A percentile compares a stretch with the other conserved stretches of the same genome.
phyloP scores from a whole-genome alignment of 2,888 invertebrate genomes.

The Ichneumoninae sp. region DNA sequence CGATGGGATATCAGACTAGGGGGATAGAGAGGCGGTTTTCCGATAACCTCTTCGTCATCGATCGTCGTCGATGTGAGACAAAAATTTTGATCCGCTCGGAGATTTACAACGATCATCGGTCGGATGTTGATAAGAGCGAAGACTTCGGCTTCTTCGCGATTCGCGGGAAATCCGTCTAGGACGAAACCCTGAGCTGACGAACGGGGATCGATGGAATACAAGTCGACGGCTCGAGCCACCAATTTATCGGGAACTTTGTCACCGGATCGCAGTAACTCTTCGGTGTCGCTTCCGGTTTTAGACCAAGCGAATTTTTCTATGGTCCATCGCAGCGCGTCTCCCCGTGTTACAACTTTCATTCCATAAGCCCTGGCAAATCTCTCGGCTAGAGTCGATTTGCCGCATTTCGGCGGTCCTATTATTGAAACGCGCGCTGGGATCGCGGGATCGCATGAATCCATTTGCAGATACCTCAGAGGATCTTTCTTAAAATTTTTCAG shows the following conservation, averaged over 20 bases:
- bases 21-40: constrained; percentile 83
- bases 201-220: constrained; percentile 84
- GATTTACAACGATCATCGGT: constrained; percentile 86
- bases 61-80: constrained; percentile 83
- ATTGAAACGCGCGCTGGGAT: constrained; percentile 86
- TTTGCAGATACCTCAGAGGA: constrained; percentile 86
- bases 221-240: constrained; percentile 86
- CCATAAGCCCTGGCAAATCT: constrained; percentile 86
- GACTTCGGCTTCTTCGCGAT: constrained; percentile 85
- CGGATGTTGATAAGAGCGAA: constrained; percentile 85
- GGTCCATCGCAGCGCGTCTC: constrained; percentile 85
- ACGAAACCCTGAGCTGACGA: constrained; percentile 86
- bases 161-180: constrained; percentile 87
- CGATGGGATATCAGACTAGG: constrained; percentile 83
- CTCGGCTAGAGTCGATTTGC: constrained; percentile 86
- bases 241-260: constrained; percentile 84
- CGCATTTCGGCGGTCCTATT: constrained; percentile 88
- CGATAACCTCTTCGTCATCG: constrained; percentile 81
- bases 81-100: constrained; percentile 83
- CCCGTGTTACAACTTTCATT: constrained; percentile 86
- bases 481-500: constrained; percentile 85
- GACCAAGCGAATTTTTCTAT: constrained; percentile 85
- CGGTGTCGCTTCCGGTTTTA: constrained; percentile 84
- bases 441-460: constrained; percentile 84
- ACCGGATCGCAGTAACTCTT: constrained; percentile 83